Evolutionary conservation across 2,888 invertebrate genomes (phyloP).

Genomic region (Plutella xylostella): DNA sequence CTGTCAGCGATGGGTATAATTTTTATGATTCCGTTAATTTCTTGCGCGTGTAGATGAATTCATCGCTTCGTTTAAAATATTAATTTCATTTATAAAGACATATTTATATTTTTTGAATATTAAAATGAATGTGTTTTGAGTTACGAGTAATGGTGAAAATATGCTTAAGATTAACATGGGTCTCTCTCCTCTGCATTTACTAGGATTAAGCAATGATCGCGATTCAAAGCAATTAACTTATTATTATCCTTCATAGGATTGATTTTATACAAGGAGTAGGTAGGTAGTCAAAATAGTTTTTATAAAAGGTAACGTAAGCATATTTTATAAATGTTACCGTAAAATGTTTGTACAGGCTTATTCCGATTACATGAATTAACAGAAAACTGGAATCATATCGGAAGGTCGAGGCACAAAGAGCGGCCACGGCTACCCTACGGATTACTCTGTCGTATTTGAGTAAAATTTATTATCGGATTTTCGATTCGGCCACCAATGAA

Average conservation of each 20-base stretch:
- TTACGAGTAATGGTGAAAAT: too few species aligned
- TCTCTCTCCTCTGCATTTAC: too few species aligned
- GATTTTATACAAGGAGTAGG: conserved; percentile 15
- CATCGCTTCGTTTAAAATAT: background rate
- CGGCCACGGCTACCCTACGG: conserved; percentile 62
- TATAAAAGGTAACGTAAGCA: conserved; percentile 11
- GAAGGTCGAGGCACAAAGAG: conserved; percentile 63
- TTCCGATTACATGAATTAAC: conserved; percentile 57
- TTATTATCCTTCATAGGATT: background rate
- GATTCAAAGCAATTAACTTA: too few species aligned
- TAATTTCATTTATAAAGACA: too few species aligned
- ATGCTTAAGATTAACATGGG: too few species aligned
- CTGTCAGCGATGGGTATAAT: conserved; percentile 25
- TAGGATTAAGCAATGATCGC: background rate
- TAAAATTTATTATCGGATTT: conserved; percentile 70
- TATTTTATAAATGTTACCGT: conserved; percentile 32
- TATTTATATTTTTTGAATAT: too few species aligned
- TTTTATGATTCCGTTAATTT: conserved; percentile 19
- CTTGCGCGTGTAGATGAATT: conserved; percentile 10
- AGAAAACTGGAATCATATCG: conserved; percentile 62
- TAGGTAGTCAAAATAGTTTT: background rate
- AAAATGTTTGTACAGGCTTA: conserved; percentile 46
- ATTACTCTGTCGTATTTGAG: conserved; percentile 69
- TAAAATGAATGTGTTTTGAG: too few species aligned
- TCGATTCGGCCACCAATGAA: conserved; percentile 70